Evolutionary conservation across 1,140 invertebrate genomes (phyloP).

Genomic region (Eueides isabella): DNA sequence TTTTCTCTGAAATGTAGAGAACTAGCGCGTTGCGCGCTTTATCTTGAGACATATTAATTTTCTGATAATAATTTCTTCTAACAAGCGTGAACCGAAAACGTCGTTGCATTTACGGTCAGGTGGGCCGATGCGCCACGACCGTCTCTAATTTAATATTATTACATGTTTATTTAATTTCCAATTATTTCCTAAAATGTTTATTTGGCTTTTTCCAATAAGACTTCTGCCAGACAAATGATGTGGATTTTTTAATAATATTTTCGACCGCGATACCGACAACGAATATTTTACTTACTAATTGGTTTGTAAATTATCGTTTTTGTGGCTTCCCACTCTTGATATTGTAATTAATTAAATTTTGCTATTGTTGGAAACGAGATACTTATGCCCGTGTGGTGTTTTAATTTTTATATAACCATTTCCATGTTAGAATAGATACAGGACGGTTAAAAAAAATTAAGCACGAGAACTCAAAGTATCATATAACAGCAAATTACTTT

Average conservation of each 20-base stretch:
- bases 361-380: constrained; percentile 1
- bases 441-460: no score
- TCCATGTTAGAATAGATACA: not conserved
- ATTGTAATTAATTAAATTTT: constrained; percentile 23
- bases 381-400: not conserved
- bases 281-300: constrained; percentile 28
- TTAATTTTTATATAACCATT: not conserved
- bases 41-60: no score
- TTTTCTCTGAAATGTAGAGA: no score
- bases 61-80: no score
- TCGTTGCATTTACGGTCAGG: no score
- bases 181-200: not conserved
- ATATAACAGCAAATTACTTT: no score
- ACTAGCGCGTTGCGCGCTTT: no score
- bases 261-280: constrained; percentile 25
- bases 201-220: not conserved
- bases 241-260: not conserved
- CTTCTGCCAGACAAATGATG: not conserved
- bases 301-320: constrained; percentile 33
- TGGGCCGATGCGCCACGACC: no score
- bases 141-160: no score
- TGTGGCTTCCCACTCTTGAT: constrained; percentile 20
- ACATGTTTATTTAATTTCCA: no score
- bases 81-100: no score
- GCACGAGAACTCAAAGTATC: no score